Conservation (phyloP, 2,888 invertebrate genomes). For the Pollenia labialis region DNA sequence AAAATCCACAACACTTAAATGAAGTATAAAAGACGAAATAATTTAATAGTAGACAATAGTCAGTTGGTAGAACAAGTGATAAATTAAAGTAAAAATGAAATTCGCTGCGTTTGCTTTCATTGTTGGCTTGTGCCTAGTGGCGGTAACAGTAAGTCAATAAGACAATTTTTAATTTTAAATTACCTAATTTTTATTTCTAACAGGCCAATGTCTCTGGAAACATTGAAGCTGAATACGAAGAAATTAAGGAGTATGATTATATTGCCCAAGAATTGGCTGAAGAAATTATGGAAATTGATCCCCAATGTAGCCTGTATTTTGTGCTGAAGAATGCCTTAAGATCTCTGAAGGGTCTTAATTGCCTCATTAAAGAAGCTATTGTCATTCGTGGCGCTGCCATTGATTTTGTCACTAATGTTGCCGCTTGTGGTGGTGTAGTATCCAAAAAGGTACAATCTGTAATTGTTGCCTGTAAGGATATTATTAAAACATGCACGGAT, state of each 20-base stretch:
- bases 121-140: slow-evolving; percentile 61
- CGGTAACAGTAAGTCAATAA: slow-evolving; percentile 49
- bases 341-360: slow-evolving; percentile 78
- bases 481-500: slow-evolving; percentile 74
- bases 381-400: slow-evolving; percentile 75
- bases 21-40: slow-evolving; percentile 11
- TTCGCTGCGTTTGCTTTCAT: slow-evolving; percentile 59
- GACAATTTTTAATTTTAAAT: background rate
- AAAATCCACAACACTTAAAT: background rate
- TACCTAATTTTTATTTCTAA: background rate
- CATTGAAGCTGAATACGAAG: background rate
- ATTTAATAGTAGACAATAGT: background rate
- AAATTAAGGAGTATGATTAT: slow-evolving; percentile 27
- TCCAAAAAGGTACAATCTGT: slow-evolving; percentile 76
- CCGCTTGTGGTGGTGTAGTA: slow-evolving; percentile 75
- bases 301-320: slow-evolving; percentile 48
- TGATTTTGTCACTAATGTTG: slow-evolving; percentile 72
- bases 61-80: background rate
- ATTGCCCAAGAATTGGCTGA: slow-evolving; percentile 33
- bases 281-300: slow-evolving; percentile 37
- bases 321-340: slow-evolving; percentile 73
- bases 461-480: slow-evolving; percentile 75
- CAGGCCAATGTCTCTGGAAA: slow-evolving; percentile 24
- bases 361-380: slow-evolving; percentile 75
- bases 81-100: slow-evolving; percentile 49